Conservation (phyloP, 2,888 invertebrate genomes). For the Orchesellides sinensis region DNA sequence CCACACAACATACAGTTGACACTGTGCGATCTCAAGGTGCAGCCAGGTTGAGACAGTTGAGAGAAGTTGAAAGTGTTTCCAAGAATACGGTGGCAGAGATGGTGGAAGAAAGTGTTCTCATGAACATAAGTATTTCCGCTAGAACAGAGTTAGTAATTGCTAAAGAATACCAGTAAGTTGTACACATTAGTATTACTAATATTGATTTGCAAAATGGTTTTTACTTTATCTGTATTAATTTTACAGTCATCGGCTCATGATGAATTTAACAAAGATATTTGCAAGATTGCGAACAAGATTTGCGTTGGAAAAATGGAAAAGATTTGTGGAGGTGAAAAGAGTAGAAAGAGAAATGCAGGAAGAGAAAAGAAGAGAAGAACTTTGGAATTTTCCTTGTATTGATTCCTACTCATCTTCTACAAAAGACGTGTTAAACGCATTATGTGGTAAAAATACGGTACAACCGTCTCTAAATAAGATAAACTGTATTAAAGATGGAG, state of each 20-base stretch:
- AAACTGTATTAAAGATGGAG: neutral
- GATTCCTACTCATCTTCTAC: constrained; percentile 43
- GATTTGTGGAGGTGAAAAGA: constrained; percentile 27
- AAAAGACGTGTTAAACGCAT: constrained; percentile 45
- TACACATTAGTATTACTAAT: neutral
- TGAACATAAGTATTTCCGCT: neutral
- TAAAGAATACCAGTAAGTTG: constrained; percentile 44
- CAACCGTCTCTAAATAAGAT: constrained; percentile 36
- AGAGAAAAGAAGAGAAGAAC: constrained; percentile 42
- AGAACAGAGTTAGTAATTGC: constrained; percentile 31
- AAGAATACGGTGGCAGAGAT: neutral
- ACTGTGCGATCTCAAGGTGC: neutral
- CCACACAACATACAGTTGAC: neutral
- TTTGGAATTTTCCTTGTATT: constrained; percentile 60
- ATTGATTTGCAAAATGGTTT: neutral
- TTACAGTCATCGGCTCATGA: constrained; percentile 6
- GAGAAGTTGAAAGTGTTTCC: neutral
- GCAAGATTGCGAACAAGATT: constrained; percentile 40
- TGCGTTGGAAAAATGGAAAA: constrained; percentile 35
- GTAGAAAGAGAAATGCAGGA: constrained; percentile 50
- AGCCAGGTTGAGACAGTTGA: neutral
- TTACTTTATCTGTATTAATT: neutral
- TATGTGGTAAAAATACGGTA: constrained; percentile 44
- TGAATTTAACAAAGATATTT: constrained; percentile 21
- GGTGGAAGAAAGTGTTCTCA: constrained; percentile 27